A percentile compares a stretch with the other conserved stretches of the same genome.
Conservation (phyloP, 2,888 invertebrate genomes). For the Leucozona laternaria region DNA sequence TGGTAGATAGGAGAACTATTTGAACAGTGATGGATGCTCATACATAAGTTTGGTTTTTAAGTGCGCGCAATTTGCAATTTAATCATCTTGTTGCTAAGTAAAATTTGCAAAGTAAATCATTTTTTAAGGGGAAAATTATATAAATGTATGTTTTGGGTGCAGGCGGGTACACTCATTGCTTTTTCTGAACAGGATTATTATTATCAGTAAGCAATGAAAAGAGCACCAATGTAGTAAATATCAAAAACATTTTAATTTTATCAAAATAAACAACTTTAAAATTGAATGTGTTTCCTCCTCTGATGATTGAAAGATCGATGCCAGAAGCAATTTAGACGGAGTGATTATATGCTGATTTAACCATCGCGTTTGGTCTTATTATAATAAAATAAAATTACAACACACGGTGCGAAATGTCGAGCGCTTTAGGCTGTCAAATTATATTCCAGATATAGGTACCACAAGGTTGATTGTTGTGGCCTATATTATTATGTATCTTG, state of each 20-base stretch:
- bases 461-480: constrained; percentile 36
- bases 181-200: not conserved
- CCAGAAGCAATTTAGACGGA: constrained; percentile 29
- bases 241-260: constrained; percentile 1
- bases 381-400: constrained; percentile 24
- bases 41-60: constrained; percentile 35
- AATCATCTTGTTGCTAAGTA: constrained; percentile 52
- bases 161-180: not conserved
- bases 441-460: constrained; percentile 23
- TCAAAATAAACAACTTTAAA: not conserved
- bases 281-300: not conserved
- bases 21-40: constrained; percentile 57
- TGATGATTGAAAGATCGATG: constrained; percentile 10
- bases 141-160: not conserved
- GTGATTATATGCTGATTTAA: constrained; percentile 26
- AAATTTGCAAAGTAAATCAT: constrained; percentile 53
- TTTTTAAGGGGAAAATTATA: constrained; percentile 31
- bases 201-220: constrained; percentile 42
- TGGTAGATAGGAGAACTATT: constrained; percentile 52
- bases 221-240: not conserved
- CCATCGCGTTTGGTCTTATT: not conserved
- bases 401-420: constrained; percentile 54
- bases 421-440: constrained; percentile 45
- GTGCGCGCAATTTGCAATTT: constrained; percentile 50
- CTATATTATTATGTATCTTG: constrained; percentile 9